Conservation (phyloP, 2,113 vertebrate species). For the Actinemys pallida region DNA sequence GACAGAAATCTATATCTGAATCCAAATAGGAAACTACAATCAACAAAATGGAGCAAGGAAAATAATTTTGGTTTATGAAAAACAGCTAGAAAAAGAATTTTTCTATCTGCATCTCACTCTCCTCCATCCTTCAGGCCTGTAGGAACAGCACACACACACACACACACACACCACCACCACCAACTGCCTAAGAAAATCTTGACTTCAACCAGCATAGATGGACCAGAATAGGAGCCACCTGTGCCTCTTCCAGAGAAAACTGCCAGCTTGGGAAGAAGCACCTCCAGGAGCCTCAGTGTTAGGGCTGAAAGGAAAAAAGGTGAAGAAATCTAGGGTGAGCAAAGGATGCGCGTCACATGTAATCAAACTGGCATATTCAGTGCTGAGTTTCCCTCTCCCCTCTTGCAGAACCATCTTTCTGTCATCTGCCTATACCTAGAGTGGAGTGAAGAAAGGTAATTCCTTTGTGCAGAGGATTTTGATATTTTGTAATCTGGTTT, state of each 20-base stretch:
- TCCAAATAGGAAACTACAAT: conserved; percentile 58
- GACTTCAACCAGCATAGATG: background rate
- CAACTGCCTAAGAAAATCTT: background rate
- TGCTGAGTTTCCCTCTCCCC: background rate
- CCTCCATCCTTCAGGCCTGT: accelerated
- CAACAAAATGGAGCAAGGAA: conserved; percentile 54
- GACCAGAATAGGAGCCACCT: background rate
- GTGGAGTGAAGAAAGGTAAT: background rate
- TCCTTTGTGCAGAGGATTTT: background rate
- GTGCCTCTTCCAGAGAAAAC: background rate
- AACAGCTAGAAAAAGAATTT: conserved; percentile 39
- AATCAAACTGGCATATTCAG: background rate
- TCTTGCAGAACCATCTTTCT: background rate
- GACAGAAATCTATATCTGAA: conserved; percentile 68
- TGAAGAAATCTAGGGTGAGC: background rate
- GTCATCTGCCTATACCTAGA: background rate
- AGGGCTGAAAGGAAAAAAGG: background rate
- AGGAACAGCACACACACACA: background rate
- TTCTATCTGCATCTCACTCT: background rate
- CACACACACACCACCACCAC: too few relatives aligned
- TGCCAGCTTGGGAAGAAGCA: background rate
- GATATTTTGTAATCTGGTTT: background rate
- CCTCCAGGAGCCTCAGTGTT: background rate
- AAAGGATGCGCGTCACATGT: background rate
- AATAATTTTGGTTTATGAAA: conserved; percentile 54